phyloP scores from a whole-genome alignment of 2,113 vertebrate genomes.

The western clawed frog (Xenopus tropicalis) region DNA sequence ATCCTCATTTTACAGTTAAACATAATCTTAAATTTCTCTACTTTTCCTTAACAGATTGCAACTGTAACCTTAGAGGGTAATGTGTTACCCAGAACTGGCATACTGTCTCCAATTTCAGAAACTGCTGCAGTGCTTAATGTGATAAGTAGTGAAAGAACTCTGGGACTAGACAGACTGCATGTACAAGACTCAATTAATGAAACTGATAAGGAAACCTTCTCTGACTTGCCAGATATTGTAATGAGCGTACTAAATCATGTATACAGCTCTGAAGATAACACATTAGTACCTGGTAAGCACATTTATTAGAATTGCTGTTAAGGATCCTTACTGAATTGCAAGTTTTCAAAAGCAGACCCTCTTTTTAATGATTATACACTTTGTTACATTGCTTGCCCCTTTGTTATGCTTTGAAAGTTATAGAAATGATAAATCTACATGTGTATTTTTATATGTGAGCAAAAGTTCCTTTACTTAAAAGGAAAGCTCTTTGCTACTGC shows the following conservation, averaged over 20 bases:
- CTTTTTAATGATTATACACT: no score
- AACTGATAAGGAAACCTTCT: conserved; percentile 42
- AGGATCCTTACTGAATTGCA: no score
- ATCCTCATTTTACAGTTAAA: no score
- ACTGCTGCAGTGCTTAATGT: conserved; percentile 71
- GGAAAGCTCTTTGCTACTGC: no score
- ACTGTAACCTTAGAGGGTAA: conserved; percentile 63
- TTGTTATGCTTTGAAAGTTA: no score
- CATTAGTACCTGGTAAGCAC: conserved; percentile 28
- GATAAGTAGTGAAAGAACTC: conserved; percentile 50
- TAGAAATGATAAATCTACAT: no score
- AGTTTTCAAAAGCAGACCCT: no score
- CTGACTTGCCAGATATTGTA: conserved; percentile 70
- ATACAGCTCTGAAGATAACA: conserved; percentile 57
- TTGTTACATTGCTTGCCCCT: no score
- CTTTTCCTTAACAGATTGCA: conserved; percentile 68
- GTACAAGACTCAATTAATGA: conserved; percentile 40
- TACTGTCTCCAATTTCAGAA: conserved; percentile 74
- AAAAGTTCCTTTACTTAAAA: no score
- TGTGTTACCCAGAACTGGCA: conserved; percentile 64
- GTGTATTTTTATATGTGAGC: no score
- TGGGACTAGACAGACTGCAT: conserved; percentile 35
- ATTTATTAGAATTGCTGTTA: no score
- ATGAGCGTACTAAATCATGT: conserved; percentile 67
- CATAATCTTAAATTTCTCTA: no score